Base-by-base conservation (phyloP, 2,113 vertebrate genomes). In the Lophius piscatorius region DNA sequence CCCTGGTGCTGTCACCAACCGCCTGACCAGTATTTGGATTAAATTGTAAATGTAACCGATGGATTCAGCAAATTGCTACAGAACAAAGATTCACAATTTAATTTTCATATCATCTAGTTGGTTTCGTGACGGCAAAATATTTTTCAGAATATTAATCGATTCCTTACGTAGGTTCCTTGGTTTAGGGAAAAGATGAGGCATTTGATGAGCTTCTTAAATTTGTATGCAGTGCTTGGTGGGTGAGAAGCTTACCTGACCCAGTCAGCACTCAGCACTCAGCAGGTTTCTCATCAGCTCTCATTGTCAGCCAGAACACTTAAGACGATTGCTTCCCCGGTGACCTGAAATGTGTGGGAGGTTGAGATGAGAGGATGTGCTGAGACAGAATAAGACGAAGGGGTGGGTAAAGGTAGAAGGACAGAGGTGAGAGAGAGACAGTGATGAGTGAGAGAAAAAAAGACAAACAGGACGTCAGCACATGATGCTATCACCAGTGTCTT, bases 301-400 rank as follows among this genome's bases (percentile, higher is more conserved):
- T 83, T 79, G 82, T 87, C 86, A 86, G 68, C 61, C 69, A 78
- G 76, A 80, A 87, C 89, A 92, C 91, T 90, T 89, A 87, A 85
- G 85, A 81, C 24, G 74, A 92, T 90, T 91, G 85, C 76, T 57
- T 87, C 66, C 38, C 62, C 41, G 21, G 66, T 78, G 85, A 90
- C 87, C 89, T 80, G 70, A 74, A 73, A 65, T 54, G 61, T 11
- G 82, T 84, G 58, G 77, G 70, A 76, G 71, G 62, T 57, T 38
- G 61, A 84, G 61, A 83, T 81, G 72, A 81, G 81, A 84, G 73
- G 73, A 78, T 51, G 63, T 2, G 22, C 54, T 42, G 38, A 48
- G 59, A 45, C 17, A 45, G 33, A 59, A 35, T 10, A 10, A 41
- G 39, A 8, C 26, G 58, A 58, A 71, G 23, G 54, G 50, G 57